Conservation (phyloP, 23 tunicate species). For the Trididemnum clinides region DNA sequence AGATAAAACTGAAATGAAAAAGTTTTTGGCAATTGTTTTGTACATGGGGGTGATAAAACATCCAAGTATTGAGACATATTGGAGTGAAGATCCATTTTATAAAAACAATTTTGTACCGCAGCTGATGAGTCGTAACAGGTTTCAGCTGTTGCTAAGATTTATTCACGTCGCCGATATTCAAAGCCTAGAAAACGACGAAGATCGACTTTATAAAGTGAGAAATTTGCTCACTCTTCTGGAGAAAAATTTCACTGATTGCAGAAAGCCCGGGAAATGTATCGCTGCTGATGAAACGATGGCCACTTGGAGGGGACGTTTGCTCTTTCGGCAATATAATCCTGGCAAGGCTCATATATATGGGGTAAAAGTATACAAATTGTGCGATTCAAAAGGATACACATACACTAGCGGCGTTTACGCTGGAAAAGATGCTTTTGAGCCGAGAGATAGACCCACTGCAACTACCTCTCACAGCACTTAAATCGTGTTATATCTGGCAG, state of each 20-base stretch:
- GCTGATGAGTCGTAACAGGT: constrained; percentile 9
- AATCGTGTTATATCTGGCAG: neutral
- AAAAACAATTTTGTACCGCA: constrained; percentile 16
- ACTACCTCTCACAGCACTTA: neutral
- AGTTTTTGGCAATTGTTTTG: neutral
- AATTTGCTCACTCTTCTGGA: neutral
- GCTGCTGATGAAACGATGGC: constrained; percentile 10
- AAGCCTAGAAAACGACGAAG: neutral
- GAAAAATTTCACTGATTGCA: neutral
- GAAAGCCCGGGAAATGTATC: neutral
- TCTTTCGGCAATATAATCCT: constrained; percentile 12
- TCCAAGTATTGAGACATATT: neutral
- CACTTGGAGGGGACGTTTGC: constrained; percentile 23
- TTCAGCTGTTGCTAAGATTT: neutral
- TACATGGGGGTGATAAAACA: constrained; percentile 27
- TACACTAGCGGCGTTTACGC: neutral
- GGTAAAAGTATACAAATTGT: constrained; percentile 6
- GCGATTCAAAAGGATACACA: neutral
- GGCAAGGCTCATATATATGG: constrained; percentile 4
- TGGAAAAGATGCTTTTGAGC: neutral
- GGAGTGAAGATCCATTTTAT: constrained; percentile 9
- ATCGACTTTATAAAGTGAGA: constrained; percentile 1
- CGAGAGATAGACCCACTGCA: constrained; percentile 8
- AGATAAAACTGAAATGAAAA: constrained; percentile 5
- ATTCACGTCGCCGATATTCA: neutral